These are phyloP conservation scores for Hyla sarda DNA, from an alignment of 2,113 vertebrate species.

Conservation along the genomic window DNA sequence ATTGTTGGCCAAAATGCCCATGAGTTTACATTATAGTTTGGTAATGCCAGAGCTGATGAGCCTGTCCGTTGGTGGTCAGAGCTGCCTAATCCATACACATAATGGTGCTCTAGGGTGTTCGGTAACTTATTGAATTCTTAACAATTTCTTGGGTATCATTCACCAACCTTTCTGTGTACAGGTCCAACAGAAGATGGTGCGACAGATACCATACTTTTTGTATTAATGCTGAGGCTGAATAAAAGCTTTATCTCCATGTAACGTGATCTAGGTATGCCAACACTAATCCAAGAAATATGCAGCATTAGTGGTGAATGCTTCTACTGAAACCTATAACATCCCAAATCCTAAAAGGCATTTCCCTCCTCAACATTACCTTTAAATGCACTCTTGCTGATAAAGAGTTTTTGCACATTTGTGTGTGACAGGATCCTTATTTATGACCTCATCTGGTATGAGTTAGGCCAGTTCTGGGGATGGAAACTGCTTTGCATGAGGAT, in stretches of 20 bases:
- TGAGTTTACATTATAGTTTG: too few relatives aligned
- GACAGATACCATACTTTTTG: background rate
- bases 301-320: background rate
- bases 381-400: constrained; percentile 36
- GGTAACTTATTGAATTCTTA: background rate
- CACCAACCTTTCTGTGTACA: background rate
- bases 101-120: too few relatives aligned
- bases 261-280: background rate
- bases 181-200: background rate
- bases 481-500: constrained; percentile 47
- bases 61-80: too few relatives aligned
- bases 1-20: too few relatives aligned
- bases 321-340: background rate
- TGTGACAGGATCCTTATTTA: constrained; percentile 48
- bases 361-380: constrained; percentile 30
- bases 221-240: background rate
- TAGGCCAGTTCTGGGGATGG: constrained; percentile 33
- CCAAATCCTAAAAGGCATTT: background rate
- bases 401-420: constrained; percentile 30
- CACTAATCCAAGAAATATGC: background rate
- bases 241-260: background rate
- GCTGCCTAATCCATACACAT: too few relatives aligned
- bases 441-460: constrained; percentile 49
- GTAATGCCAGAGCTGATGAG: too few relatives aligned
- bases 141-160: background rate